phyloP scores from a whole-genome alignment of 2,113 vertebrate genomes.

The Syrrhaptes paradoxus region DNA sequence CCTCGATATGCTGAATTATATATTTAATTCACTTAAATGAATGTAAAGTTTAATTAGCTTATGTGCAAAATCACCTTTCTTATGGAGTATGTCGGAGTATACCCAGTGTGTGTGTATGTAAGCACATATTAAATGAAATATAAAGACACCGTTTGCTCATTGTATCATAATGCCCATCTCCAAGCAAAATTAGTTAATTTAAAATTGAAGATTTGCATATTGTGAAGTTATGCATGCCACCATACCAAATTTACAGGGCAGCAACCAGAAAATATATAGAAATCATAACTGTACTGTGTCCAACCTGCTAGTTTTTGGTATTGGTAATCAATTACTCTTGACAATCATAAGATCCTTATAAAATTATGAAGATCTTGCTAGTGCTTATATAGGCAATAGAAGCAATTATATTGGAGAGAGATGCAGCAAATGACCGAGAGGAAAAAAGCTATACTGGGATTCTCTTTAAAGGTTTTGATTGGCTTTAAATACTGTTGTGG shows the following conservation, averaged over 20 bases:
- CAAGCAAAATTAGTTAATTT: background rate
- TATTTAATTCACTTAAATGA: background rate
- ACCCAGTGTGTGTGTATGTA: background rate
- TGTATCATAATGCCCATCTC: background rate
- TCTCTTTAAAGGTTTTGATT: background rate
- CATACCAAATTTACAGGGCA: background rate
- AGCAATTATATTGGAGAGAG: background rate
- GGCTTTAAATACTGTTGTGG: background rate
- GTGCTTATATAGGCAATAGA: background rate
- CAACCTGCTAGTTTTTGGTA: background rate
- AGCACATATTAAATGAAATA: background rate
- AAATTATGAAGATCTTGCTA: background rate
- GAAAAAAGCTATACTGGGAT: background rate
- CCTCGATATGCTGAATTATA: background rate
- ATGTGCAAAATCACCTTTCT: background rate
- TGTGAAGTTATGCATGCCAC: background rate
- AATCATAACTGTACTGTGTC: background rate
- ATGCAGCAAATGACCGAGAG: background rate
- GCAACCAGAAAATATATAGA: background rate
- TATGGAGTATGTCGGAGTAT: background rate
- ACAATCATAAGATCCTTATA: background rate
- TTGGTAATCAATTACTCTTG: background rate
- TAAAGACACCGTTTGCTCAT: background rate
- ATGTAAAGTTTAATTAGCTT: background rate
- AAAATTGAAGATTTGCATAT: background rate